Evolutionary conservation across 1,140 invertebrate genomes (phyloP).

Genomic region (Hyposmocoma kahamanoa): DNA sequence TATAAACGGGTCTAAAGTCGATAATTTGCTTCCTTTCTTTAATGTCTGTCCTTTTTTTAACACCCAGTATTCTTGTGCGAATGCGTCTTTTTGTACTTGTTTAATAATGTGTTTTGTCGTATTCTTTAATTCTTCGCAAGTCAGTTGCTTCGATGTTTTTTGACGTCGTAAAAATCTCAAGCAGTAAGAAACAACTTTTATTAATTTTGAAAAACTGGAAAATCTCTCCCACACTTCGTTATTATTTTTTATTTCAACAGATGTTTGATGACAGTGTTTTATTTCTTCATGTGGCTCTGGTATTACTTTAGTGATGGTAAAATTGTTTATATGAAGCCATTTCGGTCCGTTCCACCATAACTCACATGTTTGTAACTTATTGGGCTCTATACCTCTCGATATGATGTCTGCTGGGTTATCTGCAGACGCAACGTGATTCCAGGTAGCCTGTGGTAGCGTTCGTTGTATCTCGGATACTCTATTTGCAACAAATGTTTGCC

Average conservation of each 20-base stretch:
- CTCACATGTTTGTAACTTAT: conserved; percentile 13
- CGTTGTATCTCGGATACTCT: conserved; percentile 35
- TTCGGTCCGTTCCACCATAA: conserved; percentile 40
- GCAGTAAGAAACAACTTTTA: neutral
- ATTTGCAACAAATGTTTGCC: conserved; percentile 45
- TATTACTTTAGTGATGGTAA: neutral
- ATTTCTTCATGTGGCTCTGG: neutral
- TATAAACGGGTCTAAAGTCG: neutral
- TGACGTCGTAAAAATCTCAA: neutral
- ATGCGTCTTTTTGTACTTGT: conserved; percentile 1
- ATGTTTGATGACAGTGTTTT: neutral
- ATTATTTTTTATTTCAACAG: neutral
- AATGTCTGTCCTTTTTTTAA: too few relatives aligned
- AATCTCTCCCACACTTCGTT: too few relatives aligned
- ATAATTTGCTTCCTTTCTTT: neutral
- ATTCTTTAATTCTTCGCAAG: neutral
- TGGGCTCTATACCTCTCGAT: conserved; percentile 37
- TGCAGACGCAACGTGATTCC: conserved; percentile 5
- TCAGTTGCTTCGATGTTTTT: neutral
- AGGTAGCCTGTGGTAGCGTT: neutral
- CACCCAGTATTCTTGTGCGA: too few relatives aligned
- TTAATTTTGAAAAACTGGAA: neutral
- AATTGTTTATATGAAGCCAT: conserved; percentile 6
- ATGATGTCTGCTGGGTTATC: conserved; percentile 35
- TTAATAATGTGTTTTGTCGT: neutral